Base-by-base conservation (phyloP, 2,113 vertebrate genomes). In the Sphaerodactylus townsendi region DNA sequence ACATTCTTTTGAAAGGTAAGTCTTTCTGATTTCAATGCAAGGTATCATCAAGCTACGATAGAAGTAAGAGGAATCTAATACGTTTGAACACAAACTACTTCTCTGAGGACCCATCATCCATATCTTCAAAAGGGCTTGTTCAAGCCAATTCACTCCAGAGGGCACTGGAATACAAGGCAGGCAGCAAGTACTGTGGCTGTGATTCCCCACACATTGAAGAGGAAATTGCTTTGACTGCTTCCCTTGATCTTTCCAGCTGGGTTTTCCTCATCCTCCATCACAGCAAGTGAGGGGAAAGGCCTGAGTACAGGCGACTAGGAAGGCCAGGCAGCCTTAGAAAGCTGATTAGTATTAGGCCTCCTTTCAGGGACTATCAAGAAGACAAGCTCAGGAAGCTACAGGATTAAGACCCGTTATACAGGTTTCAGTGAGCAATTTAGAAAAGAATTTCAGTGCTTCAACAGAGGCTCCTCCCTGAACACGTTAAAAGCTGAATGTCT, bases 101-200 rank as follows among this genome's bases (percentile, higher is more conserved):
- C 28, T 33, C 39, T 33, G 15, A 19, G 23, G 21, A 17, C 5
- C 65, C 69, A 50, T 35, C 44, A 13, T 75, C 35, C 69, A 13
- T 44, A 66, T 53, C 64, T 33, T 28, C 28, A 9, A 77, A 23
- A 62, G 33, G 21, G 25, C 5, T 21, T 53, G 17, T 37, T 84
- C 66, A 71, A 33, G 17, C 11, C 44, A 78, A 33, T 71, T 64
- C 76, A 84, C 83, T 78, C 28, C 66, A 84, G 50, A 71, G 83
- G 37, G 53, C 65, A 84, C 15, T 70, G 65, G 68, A 84, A n/a
- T 33, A 70, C 50, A 23, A 44, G 30, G 28, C 25, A 70, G 21
- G 23, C 48, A 69, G 4, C 21, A 59, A 19, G 10, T 14, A 44
- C 69, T 62, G 30, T 70, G 66, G 30, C 50, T 30, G 5, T 56